Base-by-base conservation (phyloP, 92 coral and sea anemone genomes). In the Paragorgia papillata region DNA sequence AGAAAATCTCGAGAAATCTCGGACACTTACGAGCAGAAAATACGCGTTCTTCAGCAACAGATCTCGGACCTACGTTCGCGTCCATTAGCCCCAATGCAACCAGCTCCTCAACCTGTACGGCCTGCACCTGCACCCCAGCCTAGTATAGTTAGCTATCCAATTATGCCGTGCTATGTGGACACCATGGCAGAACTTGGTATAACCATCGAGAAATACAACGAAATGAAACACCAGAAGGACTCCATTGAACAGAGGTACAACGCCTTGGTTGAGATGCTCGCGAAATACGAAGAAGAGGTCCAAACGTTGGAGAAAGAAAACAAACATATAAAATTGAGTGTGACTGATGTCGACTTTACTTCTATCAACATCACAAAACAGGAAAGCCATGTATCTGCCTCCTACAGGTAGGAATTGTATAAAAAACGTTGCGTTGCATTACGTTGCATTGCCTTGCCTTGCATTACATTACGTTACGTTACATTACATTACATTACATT, bases 231-330 rank as follows among this genome's bases (percentile, higher is more conserved):
- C 21, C 75, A 68, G 59, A 44, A 51, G 48, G 75, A 68, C 24
- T 68, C 75, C 40, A 68, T 68, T 49, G 75, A 68, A 41, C 75
- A 68, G 12, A 26, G 75, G 21, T 68, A 68, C 41, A 68, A 68
- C 30, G 59, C 37, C 1, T 49, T 68, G 35, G 75, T 49, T 18
- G 75, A 68, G 19, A 39, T 68, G 19, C 75, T 68, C 12, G 75
- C 75, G 37, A 68, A 68, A 30, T 68, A 68, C 35, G 75, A 68
- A 30, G 75, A 68, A 0, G 75, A 68, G 5, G 75, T 68, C 9
- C 75, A 68, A 19, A 68, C 53, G 17, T 53, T 68, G 37, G 75
- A 68, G 34, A 68, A 29, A 46, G 75, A 68, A 46, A 68, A 68
- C 53, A 68, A 68, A 30, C 58, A 68, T 3, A 43, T 68, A 24